Percentiles rank a stretch among this genome's conserved stretches.
These are phyloP conservation scores for Lathronympha strigana DNA, from an alignment of 2,888 invertebrate species.

Conservation along the genomic window DNA sequence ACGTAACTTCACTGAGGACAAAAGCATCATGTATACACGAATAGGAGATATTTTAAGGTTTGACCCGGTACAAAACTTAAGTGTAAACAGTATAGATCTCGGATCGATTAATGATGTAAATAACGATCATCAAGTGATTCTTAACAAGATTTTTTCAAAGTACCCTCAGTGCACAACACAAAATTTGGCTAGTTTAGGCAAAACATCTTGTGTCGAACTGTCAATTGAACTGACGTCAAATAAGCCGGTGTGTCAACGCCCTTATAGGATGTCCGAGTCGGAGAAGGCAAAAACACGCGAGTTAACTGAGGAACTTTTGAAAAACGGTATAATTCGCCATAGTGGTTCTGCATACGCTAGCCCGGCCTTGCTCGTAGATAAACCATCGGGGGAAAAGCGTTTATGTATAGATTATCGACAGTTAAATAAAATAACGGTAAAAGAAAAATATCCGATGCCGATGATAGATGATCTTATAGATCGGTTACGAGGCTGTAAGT, in stretches of 20 bases:
- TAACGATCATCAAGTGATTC: not conserved
- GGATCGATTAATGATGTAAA: not conserved
- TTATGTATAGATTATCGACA: too few relatives aligned
- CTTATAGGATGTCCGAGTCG: conserved; percentile 1
- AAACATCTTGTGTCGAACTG: conserved; percentile 8
- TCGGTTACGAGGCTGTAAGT: too few relatives aligned
- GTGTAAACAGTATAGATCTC: not conserved
- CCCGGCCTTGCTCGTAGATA: not conserved
- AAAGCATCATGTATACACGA: too few relatives aligned
- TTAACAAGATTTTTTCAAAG: conserved; percentile 3
- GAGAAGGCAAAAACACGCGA: conserved; percentile 5
- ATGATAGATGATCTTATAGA: too few relatives aligned
- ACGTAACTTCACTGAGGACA: too few relatives aligned
- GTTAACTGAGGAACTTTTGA: conserved; percentile 7
- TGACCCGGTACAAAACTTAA: not conserved
- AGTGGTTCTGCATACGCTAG: conserved; percentile 14
- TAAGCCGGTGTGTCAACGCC: conserved; percentile 4
- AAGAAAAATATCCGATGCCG: too few relatives aligned
- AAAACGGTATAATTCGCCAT: conserved; percentile 3
- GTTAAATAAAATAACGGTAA: too few relatives aligned
- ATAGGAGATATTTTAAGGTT: not conserved
- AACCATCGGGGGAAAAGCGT: conserved; percentile 1
- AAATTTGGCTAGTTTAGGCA: not conserved
- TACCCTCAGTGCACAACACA: conserved; percentile 1
- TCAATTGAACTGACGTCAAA: conserved; percentile 3